phyloP scores from a whole-genome alignment of 2,113 vertebrate species.

The Bombycilla garrulus region DNA sequence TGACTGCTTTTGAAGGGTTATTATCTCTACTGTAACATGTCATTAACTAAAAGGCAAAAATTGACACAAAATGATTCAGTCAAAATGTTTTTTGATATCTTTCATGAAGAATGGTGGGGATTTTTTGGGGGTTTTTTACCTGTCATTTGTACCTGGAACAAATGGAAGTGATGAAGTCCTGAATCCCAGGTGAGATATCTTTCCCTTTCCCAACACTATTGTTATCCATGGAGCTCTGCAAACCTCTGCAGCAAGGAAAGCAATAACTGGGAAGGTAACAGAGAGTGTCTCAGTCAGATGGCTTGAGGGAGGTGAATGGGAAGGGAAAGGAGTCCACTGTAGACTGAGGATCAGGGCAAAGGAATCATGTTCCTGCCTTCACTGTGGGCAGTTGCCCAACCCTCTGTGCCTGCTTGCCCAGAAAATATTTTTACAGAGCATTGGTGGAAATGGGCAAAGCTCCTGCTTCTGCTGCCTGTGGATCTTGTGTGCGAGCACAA shows the following conservation, averaged over 20 bases:
- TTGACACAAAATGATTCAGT: background rate
- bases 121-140: background rate
- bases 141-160: background rate
- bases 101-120: background rate
- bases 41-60: constrained; percentile 3
- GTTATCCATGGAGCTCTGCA: background rate
- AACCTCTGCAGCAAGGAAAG: background rate
- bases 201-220: background rate
- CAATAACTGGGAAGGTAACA: background rate
- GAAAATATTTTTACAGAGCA: background rate
- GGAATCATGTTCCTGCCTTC: background rate
- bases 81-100: background rate
- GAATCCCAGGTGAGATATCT: fast-evolving
- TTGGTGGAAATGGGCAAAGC: background rate
- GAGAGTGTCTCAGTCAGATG: background rate
- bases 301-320: background rate
- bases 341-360: background rate
- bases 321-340: background rate
- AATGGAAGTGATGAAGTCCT: background rate
- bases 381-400: background rate
- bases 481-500: background rate
- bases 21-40: background rate
- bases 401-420: background rate
- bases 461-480: background rate
- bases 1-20: background rate